Conservation (phyloP, 2,888 invertebrate species). For the Xanthorhoe spadicearia region DNA sequence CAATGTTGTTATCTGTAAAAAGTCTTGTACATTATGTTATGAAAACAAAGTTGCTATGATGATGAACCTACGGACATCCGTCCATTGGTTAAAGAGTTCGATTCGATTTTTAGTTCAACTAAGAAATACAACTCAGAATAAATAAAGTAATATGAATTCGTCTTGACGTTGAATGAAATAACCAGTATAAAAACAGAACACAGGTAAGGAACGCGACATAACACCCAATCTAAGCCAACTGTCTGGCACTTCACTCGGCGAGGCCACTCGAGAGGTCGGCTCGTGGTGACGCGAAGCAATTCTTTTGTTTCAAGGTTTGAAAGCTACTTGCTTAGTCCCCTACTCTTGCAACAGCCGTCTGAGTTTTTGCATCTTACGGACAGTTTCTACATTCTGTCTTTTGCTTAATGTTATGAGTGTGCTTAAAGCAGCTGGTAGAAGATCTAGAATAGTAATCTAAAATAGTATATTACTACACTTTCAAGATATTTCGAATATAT, state of each 20-base stretch:
- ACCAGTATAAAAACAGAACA: conserved; percentile 4
- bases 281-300: not conserved
- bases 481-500: no score
- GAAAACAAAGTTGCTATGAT: no score
- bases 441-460: no score
- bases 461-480: no score
- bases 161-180: not conserved
- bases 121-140: no score
- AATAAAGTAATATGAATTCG: no score
- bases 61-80: no score
- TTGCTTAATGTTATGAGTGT: not conserved
- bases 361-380: not conserved
- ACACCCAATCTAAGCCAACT: conserved; percentile 1
- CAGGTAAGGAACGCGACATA: conserved; percentile 1
- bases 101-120: no score
- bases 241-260: not conserved
- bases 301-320: conserved; percentile 1
- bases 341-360: not conserved
- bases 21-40: no score
- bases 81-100: no score
- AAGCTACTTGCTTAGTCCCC: not conserved
- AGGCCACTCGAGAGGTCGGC: conserved; percentile 1
- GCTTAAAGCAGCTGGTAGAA: no score
- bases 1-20: no score
- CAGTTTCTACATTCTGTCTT: not conserved